A percentile compares a stretch with the other conserved stretches of the same genome.
phyloP scores from a whole-genome alignment of 1,140 invertebrate species.

The Drosophila sp. region DNA sequence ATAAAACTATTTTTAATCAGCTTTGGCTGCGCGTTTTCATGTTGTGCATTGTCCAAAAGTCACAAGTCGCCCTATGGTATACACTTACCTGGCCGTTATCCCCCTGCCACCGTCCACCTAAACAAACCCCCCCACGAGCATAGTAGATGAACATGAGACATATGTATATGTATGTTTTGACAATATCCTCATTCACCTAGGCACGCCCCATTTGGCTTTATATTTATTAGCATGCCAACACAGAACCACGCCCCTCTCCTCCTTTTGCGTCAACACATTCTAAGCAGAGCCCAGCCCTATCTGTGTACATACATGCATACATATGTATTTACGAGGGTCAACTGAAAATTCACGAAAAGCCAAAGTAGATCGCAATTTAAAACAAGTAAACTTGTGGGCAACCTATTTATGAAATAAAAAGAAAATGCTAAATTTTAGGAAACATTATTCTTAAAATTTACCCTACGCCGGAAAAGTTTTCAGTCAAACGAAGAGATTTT shows the following conservation, averaged over 20 bases:
- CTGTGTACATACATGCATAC: too few species aligned
- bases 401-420: too few species aligned
- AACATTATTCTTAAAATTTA: too few species aligned
- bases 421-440: too few species aligned
- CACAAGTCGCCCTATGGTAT: conserved; percentile 33
- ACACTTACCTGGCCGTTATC: conserved; percentile 27
- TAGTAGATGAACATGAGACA: not conserved
- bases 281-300: conserved; percentile 1
- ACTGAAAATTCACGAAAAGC: too few species aligned
- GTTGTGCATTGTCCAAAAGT: conserved; percentile 46
- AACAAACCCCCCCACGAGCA: not conserved
- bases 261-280: not conserved
- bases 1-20: conserved; percentile 50
- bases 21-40: conserved; percentile 42
- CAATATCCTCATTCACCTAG: conserved; percentile 9
- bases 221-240: conserved; percentile 27
- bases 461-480: too few species aligned
- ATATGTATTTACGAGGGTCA: not conserved
- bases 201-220: conserved; percentile 20
- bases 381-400: too few species aligned
- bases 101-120: not conserved
- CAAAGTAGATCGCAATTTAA: too few species aligned
- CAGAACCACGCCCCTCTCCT: not conserved
- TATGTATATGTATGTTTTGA: not conserved
- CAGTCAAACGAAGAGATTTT: too few species aligned